Conservation (phyloP, 2,888 invertebrate genomes). For the Phyto melanocephala region DNA sequence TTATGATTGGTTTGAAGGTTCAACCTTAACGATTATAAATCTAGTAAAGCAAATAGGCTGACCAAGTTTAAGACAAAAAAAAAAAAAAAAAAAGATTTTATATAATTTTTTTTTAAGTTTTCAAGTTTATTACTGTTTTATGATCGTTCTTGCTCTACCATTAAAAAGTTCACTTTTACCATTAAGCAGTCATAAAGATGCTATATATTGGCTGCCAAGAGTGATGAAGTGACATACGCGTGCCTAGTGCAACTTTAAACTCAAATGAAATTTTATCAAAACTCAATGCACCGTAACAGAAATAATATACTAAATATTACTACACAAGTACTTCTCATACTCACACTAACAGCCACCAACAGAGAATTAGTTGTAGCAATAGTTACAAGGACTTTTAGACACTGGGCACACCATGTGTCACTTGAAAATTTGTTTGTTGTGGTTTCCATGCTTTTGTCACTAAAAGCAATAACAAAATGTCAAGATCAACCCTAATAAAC, state of each 20-base stretch:
- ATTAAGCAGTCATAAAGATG: constrained; percentile 53
- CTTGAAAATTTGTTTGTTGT: constrained; percentile 2
- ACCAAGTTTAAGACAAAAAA: no score
- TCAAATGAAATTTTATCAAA: not conserved
- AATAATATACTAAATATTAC: not conserved
- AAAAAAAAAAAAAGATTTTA: no score
- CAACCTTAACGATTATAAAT: no score
- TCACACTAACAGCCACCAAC: not conserved
- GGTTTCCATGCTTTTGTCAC: not conserved
- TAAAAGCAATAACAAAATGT: not conserved
- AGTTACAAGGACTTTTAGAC: constrained; percentile 9
- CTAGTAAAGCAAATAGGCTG: no score
- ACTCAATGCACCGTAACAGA: not conserved
- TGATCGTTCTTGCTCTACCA: not conserved
- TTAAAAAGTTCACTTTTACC: constrained; percentile 16
- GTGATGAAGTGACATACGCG: constrained; percentile 47
- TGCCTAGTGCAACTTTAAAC: constrained; percentile 5
- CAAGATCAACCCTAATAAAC: not conserved
- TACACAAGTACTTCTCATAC: not conserved
- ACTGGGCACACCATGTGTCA: constrained; percentile 20
- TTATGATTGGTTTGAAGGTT: no score
- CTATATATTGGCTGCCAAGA: constrained; percentile 33
- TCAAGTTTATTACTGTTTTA: not conserved
- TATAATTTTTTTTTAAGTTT: no score
- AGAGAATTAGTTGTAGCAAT: not conserved